Evolutionary conservation across 2,888 invertebrate species (phyloP).

Genomic region (Candidula unifasciata): DNA sequence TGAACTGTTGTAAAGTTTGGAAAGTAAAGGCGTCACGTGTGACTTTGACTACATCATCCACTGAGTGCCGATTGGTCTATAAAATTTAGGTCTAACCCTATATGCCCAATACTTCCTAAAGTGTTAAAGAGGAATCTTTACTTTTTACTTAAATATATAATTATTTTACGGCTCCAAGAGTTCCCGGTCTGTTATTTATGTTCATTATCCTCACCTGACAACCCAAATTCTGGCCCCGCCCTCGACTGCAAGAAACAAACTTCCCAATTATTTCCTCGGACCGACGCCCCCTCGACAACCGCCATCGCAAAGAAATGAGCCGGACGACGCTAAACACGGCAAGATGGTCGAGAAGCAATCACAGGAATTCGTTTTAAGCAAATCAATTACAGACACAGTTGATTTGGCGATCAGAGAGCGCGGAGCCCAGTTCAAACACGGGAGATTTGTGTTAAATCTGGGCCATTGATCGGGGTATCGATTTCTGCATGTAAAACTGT

Average conservation of each 20-base stretch:
- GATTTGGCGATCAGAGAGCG: neutral
- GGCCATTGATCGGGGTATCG: neutral
- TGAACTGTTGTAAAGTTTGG: neutral
- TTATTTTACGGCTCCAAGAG: too few species aligned
- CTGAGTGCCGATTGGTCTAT: too few species aligned
- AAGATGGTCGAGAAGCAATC: neutral
- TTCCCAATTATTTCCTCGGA: neutral
- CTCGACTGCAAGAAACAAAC: too few species aligned
- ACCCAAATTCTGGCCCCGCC: too few species aligned
- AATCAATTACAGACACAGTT: constrained; percentile 17
- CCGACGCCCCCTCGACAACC: neutral
- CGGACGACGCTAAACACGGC: neutral
- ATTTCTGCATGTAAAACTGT: neutral
- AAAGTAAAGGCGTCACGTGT: too few species aligned
- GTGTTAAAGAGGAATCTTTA: too few species aligned
- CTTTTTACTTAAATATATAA: too few species aligned
- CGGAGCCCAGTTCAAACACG: constrained; percentile 12
- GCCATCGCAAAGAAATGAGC: neutral
- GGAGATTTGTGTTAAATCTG: constrained; percentile 12
- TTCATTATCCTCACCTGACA: too few species aligned
- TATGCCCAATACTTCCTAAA: too few species aligned
- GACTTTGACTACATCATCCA: too few species aligned
- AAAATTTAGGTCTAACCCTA: too few species aligned
- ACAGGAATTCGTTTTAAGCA: constrained; percentile 16
- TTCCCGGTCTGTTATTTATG: too few species aligned